These are phyloP conservation scores for Pentalonia nigronervosa DNA, from an alignment of 1,140 invertebrate species.

Conservation along the genomic window DNA sequence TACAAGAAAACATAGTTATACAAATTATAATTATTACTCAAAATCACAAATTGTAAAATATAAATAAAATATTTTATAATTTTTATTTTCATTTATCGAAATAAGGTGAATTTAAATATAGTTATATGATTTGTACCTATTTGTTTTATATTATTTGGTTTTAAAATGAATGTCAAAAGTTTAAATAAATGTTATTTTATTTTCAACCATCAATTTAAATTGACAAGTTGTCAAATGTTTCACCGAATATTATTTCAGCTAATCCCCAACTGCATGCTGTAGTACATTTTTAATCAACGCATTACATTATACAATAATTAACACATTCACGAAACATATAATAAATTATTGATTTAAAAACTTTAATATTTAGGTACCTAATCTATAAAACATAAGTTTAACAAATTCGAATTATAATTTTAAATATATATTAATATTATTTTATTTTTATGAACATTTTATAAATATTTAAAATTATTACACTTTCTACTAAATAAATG, in stretches of 20 bases:
- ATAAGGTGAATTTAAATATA: background rate
- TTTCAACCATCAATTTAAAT: background rate
- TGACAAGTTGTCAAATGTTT: conserved; percentile 11
- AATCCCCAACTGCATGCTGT: background rate
- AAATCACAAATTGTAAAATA: background rate
- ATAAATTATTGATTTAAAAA: background rate
- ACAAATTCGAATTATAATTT: too few relatives aligned
- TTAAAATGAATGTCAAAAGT: background rate
- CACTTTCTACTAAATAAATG: too few relatives aligned
- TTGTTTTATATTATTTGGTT: background rate
- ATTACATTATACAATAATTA: background rate
- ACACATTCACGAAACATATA: too few relatives aligned
- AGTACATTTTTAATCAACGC: background rate
- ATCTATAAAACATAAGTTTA: too few relatives aligned
- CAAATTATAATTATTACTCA: background rate
- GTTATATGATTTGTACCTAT: background rate
- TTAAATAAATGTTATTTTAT: background rate
- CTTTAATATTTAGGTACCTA: background rate
- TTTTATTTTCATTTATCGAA: background rate
- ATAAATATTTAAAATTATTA: too few relatives aligned
- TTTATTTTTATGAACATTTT: too few relatives aligned
- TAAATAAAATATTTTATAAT: background rate
- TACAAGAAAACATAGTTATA: background rate
- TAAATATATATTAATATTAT: background rate
- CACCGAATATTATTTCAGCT: background rate